A percentile compares a stretch with the other conserved stretches of the same genome.
Conservation (phyloP, 2,797 vertebrate species). For the Premnoplex brunnescens region DNA sequence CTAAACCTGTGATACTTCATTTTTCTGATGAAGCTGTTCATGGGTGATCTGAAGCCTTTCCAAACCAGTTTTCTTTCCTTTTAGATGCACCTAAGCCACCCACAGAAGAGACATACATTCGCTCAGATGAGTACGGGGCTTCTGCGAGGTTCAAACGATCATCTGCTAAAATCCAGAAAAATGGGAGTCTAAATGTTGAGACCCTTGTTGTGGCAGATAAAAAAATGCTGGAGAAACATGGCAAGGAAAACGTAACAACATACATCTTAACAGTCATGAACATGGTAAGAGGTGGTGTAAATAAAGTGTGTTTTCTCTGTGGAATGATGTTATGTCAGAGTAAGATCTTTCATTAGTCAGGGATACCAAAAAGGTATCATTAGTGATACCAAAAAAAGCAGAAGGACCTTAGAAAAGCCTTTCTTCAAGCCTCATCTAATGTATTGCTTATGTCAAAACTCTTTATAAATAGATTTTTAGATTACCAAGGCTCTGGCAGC, state of each 20-base stretch:
- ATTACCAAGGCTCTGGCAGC: neutral
- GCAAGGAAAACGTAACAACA: slow-evolving; percentile 92
- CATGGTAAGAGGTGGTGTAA: slow-evolving; percentile 82
- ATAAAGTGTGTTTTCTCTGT: neutral
- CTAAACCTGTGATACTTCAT: neutral
- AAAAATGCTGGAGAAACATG: slow-evolving; percentile 96
- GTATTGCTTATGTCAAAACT: neutral
- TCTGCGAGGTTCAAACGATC: slow-evolving; percentile 85
- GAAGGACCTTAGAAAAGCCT: neutral
- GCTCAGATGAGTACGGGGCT: slow-evolving; percentile 84
- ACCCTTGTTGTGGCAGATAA: slow-evolving; percentile 96
- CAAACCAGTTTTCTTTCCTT: slow-evolving; percentile 63
- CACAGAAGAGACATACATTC: slow-evolving; percentile 79
- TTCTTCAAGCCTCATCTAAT: neutral
- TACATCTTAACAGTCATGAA: slow-evolving; percentile 99
- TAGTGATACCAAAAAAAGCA: neutral
- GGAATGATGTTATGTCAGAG: neutral
- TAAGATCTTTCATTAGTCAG: neutral
- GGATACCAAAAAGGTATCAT: too few species aligned
- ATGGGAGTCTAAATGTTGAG: slow-evolving; percentile 90
- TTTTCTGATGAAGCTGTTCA: slow-evolving; percentile 11
- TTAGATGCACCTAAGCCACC: slow-evolving; percentile 89
- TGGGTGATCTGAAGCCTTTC: slow-evolving; percentile 47
- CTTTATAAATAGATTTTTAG: neutral
- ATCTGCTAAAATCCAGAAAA: slow-evolving; percentile 83